Evolutionary conservation across 1,140 invertebrate species (phyloP).

Genomic region (Riptortus pedestris): DNA sequence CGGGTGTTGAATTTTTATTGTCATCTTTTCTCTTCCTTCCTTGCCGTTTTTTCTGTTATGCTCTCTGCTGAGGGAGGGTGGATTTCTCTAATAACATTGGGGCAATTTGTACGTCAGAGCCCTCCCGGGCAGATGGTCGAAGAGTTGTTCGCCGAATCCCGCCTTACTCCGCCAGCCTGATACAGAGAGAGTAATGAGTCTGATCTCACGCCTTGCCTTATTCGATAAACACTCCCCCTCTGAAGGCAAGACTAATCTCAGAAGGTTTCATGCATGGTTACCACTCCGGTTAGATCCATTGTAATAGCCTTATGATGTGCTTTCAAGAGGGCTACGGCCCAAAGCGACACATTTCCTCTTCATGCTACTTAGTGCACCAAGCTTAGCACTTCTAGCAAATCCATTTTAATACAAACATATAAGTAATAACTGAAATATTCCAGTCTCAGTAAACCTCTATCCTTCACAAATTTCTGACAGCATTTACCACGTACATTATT

Average conservation of each 20-base stretch:
- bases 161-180: neutral
- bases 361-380: too few species aligned
- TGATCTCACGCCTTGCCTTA: neutral
- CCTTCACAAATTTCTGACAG: too few species aligned
- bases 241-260: too few species aligned
- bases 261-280: neutral
- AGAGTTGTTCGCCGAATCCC: neutral
- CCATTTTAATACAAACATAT: too few species aligned
- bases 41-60: neutral
- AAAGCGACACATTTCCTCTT: too few species aligned
- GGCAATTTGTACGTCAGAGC: neutral
- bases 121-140: neutral
- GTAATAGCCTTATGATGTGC: too few species aligned
- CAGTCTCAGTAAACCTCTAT: too few species aligned
- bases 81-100: neutral
- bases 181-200: neutral
- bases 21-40: conserved; percentile 10
- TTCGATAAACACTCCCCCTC: conserved; percentile 3
- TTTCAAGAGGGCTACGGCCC: too few species aligned
- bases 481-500: too few species aligned
- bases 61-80: neutral
- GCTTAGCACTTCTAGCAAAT: too few species aligned
- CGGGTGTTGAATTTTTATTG: conserved; percentile 17
- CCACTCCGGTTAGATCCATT: too few species aligned
- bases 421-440: too few species aligned